Conservation (phyloP, 2,113 vertebrate species). For the Dendropsophus ebraccatus region DNA sequence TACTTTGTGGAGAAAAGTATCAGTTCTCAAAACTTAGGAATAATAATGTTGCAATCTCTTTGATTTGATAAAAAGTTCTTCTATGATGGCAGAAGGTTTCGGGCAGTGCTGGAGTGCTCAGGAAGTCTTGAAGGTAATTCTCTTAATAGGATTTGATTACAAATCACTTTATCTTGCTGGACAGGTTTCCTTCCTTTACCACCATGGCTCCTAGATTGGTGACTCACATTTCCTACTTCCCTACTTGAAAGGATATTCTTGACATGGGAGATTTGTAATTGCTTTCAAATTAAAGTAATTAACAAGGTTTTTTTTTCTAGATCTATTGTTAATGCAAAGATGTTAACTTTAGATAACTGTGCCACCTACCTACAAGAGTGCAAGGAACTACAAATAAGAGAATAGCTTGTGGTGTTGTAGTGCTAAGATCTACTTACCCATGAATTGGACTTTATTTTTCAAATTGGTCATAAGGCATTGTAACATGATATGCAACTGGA, state of each 20-base stretch:
- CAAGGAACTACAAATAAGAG: background rate
- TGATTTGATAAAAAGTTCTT: background rate
- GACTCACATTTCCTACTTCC: constrained; percentile 30
- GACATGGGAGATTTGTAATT: background rate
- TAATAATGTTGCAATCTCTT: background rate
- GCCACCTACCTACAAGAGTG: background rate
- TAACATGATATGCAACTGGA: background rate
- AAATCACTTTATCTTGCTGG: constrained; percentile 38
- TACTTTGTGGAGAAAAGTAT: background rate
- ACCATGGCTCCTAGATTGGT: background rate
- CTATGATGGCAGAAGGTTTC: background rate
- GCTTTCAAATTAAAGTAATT: constrained; percentile 11
- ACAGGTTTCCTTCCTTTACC: constrained; percentile 46
- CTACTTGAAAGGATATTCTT: constrained; percentile 33
- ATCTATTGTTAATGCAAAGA: background rate
- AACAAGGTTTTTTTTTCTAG: background rate
- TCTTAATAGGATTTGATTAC: constrained; percentile 36
- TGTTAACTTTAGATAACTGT: background rate
- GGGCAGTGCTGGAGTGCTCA: constrained; percentile 1
- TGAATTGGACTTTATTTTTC: background rate
- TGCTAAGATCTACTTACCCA: background rate
- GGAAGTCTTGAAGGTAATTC: constrained; percentile 37
- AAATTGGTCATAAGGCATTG: background rate
- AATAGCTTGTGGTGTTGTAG: background rate
- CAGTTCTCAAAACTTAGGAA: background rate